These are phyloP conservation scores for Rhopalosiphum padi DNA, from an alignment of 1,140 invertebrate genomes.

Conservation along the genomic window DNA sequence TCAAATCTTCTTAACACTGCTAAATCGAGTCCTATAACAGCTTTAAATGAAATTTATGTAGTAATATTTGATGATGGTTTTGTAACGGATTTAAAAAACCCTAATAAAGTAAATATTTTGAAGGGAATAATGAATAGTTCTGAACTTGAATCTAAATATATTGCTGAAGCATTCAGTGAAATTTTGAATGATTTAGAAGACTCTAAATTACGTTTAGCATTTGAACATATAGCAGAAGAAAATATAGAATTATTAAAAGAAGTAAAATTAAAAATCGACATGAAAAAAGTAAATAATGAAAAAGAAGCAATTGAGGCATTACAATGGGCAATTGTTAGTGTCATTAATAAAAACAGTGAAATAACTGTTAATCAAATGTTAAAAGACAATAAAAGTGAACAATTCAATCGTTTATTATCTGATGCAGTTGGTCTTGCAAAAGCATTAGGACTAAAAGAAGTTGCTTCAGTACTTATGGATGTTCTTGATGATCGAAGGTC, in stretches of 20 bases:
- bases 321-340: slow-evolving; percentile 70
- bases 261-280: slow-evolving; percentile 61
- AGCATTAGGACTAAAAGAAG: slow-evolving; percentile 73
- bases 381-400: slow-evolving; percentile 66
- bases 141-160: slow-evolving; percentile 66
- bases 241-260: slow-evolving; percentile 62
- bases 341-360: slow-evolving; percentile 69
- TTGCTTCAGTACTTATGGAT: slow-evolving; percentile 68
- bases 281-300: slow-evolving; percentile 68
- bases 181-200: slow-evolving; percentile 68
- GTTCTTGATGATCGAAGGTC: slow-evolving; percentile 71
- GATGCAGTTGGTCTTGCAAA: slow-evolving; percentile 76
- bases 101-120: slow-evolving; percentile 69
- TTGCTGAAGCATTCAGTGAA: slow-evolving; percentile 69
- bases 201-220: slow-evolving; percentile 59
- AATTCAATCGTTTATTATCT: slow-evolving; percentile 68
- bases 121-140: slow-evolving; percentile 69
- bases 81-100: slow-evolving; percentile 62
- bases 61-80: slow-evolving; percentile 39
- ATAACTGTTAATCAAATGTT: slow-evolving; percentile 67
- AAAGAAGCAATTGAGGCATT: slow-evolving; percentile 70
- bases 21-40: slow-evolving; percentile 30
- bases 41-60: slow-evolving; percentile 47
- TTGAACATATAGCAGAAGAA: slow-evolving; percentile 63
- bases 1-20: neutral